Base-by-base conservation (phyloP, 2,113 vertebrate species). In the Numida meleagris region DNA sequence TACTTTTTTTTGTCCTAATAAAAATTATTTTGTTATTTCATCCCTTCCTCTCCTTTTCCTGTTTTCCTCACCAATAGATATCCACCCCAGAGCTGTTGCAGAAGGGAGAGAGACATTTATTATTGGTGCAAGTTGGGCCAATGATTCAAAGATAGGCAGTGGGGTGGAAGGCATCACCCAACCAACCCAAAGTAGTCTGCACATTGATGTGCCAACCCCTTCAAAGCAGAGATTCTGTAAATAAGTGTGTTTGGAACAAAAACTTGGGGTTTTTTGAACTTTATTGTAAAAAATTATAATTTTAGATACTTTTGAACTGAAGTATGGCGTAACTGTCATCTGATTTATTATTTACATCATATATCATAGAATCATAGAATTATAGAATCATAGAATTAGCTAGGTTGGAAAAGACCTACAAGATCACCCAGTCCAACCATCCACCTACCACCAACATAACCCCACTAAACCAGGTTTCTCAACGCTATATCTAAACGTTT, bases 1-100 rank as follows among this genome's bases (percentile, higher is more conserved):
- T n/a, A 88, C 21, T 48, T 74, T 55, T 93, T 93, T 86, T 90
- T 88, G 53, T 53, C 55, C 59, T 63, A 89, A 87, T 78, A 93
- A 78, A 93, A 86, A 93, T 40, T 1, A 77, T 72, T 88, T 90
- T 75, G 29, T n/a, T 75, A 58, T 91, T 96, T 94, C 68, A 88
- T 86, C 24, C 36, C 48, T 80, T 29, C 50, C 25, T 87, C 50
- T 15, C 15, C 18, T 88, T 91, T 93, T 92, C 71, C 71, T 88
- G 91, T 92, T 95, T 88, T 91, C 33, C 65, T 83, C 16, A 83
- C 24, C 77, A 46, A 78, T 4, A 82, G 53, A 51, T 55, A 77
- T 12, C 15, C 34, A 94, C 5, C 21, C 46, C 12, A 57, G 59
- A 81, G 43, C 61, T 83, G 59, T 27, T 57, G 76, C 29, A 86